Percentiles rank a stretch among this genome's conserved stretches.
Conservation (phyloP, 2,113 vertebrate genomes). For the Salminus brasiliensis region DNA sequence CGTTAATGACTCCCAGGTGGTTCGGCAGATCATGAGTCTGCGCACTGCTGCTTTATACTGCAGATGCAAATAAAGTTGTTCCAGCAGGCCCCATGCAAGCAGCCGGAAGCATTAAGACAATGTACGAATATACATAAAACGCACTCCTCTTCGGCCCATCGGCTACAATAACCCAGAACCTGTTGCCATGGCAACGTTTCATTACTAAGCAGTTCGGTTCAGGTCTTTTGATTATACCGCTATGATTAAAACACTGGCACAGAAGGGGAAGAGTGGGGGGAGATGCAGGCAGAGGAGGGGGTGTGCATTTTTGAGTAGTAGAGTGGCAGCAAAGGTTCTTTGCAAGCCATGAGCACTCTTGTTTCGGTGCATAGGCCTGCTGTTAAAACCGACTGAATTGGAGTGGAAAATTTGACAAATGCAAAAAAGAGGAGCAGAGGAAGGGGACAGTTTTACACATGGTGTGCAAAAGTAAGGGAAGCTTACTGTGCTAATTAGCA, state of each 20-base stretch:
- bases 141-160: conserved; percentile 42
- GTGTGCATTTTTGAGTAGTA: background rate
- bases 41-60: background rate
- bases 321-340: conserved; percentile 41
- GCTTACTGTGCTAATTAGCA: too few species aligned
- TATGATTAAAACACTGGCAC: conserved; percentile 68
- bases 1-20: background rate
- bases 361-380: background rate
- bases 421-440: background rate
- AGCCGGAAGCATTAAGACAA: conserved; percentile 49
- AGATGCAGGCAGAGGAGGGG: background rate
- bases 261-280: background rate
- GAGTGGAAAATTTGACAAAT: conserved; percentile 12
- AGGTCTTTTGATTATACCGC: conserved; percentile 68
- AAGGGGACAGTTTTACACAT: background rate
- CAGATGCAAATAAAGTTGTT: conserved; percentile 7
- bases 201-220: conserved; percentile 69
- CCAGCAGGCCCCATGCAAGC: conserved; percentile 23
- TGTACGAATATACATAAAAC: conserved; percentile 39
- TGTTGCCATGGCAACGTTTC: conserved; percentile 77
- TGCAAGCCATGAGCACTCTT: conserved; percentile 15
- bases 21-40: background rate
- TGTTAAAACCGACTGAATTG: conserved; percentile 29
- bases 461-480: too few species aligned
- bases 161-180: conserved; percentile 44